Percentiles rank a stretch among this genome's conserved stretches.
Evolutionary conservation across 2,888 invertebrate species (phyloP).

Genomic region (Nematopogon swammerdamellus): DNA sequence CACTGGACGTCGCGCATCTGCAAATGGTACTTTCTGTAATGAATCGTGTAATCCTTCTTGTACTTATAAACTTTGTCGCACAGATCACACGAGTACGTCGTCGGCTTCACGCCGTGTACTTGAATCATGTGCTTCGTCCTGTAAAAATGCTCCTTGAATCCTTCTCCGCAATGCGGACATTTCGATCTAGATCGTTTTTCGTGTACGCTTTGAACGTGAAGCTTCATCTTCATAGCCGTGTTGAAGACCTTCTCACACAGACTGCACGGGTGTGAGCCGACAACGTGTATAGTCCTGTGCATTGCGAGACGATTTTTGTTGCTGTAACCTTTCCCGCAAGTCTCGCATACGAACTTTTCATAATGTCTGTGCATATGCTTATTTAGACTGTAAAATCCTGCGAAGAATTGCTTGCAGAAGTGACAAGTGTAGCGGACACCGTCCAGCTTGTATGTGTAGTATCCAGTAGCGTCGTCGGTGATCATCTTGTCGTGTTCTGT

Average conservation of each 20-base stretch:
- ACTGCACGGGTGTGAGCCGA: constrained; percentile 15
- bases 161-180: background rate
- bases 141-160: background rate
- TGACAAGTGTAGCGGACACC: background rate
- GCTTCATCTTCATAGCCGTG: background rate
- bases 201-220: background rate
- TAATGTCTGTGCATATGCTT: constrained; percentile 19
- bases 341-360: constrained; percentile 19
- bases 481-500: background rate
- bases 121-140: background rate
- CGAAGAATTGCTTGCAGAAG: background rate
- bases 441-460: background rate
- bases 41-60: constrained; percentile 37
- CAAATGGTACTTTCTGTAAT: constrained; percentile 32
- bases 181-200: background rate
- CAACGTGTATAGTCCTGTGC: constrained; percentile 8
- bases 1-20: constrained; percentile 19
- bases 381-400: background rate
- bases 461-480: background rate
- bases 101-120: background rate
- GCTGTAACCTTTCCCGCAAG: constrained; percentile 21
- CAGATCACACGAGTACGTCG: constrained; percentile 34
- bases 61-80: constrained; percentile 42
- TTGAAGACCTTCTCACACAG: background rate
- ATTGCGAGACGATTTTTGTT: constrained; percentile 15